These are phyloP conservation scores for Hipparchia semele DNA, from an alignment of 2,888 invertebrate genomes.

Conservation along the genomic window DNA sequence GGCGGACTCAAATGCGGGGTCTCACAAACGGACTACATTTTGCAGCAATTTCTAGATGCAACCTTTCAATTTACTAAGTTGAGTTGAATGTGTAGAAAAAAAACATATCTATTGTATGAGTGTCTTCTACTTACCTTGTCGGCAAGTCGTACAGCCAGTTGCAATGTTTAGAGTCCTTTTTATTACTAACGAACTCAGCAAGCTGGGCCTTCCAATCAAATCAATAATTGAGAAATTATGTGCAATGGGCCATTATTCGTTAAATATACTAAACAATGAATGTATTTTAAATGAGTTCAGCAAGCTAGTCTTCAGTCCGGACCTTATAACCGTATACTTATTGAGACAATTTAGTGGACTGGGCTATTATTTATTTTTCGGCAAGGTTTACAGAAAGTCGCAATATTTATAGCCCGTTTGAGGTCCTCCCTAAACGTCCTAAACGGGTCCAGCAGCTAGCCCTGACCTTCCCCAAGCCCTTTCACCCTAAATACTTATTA, in stretches of 20 bases:
- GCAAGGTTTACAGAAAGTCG: background rate
- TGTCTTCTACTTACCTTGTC: no score
- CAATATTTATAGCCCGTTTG: background rate
- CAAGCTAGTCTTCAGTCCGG: no score
- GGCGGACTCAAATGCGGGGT: background rate
- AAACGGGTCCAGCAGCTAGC: conserved; percentile 20
- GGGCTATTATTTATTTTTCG: background rate
- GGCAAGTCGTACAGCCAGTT: no score
- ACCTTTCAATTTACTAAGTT: background rate
- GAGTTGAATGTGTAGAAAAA: background rate
- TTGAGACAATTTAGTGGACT: background rate
- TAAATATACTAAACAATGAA: no score
- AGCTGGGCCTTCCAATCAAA: no score
- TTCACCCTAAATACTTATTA: conserved; percentile 43
- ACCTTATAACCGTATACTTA: no score
- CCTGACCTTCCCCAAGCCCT: conserved; percentile 49
- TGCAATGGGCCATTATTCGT: no score
- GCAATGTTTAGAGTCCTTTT: no score
- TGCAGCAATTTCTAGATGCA: background rate
- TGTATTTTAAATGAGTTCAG: no score
- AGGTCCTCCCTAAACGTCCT: background rate
- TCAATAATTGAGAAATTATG: no score
- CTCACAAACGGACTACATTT: background rate
- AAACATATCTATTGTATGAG: no score
- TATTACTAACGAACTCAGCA: no score